A percentile compares a stretch with the other conserved stretches of the same genome.
Conservation (phyloP, 2,113 vertebrate genomes). For the Dipodomys stephensi region DNA sequence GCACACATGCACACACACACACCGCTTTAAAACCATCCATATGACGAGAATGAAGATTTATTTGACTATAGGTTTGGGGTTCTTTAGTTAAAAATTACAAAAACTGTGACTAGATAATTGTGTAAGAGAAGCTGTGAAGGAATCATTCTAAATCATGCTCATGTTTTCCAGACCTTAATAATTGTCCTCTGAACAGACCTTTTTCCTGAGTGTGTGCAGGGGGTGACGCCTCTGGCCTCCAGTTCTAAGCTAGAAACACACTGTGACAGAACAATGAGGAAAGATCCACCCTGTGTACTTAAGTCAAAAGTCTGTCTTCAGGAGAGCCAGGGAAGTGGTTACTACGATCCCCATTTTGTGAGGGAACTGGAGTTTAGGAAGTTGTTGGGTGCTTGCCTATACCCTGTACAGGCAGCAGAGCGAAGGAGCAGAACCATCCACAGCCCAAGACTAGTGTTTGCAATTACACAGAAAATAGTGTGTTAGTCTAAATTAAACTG, state of each 20-base stretch:
- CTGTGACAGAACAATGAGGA: background rate
- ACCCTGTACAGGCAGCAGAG: background rate
- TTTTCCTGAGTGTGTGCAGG: background rate
- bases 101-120: background rate
- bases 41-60: constrained; percentile 11
- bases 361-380: background rate
- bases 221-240: background rate
- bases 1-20: too few relatives aligned
- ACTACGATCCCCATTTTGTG: background rate
- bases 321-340: background rate
- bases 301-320: background rate
- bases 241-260: background rate
- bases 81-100: constrained; percentile 40
- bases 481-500: background rate
- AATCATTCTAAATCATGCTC: background rate
- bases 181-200: background rate
- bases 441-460: background rate
- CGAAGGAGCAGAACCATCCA: background rate
- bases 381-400: background rate
- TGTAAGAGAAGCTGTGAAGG: background rate
- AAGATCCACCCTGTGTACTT: background rate
- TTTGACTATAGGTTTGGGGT: background rate
- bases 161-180: constrained; percentile 2
- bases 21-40: background rate
- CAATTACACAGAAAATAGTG: background rate